A percentile compares a stretch with the other conserved stretches of the same genome.
These are phyloP conservation scores for Liolophura sinensis DNA, from an alignment of 1,140 invertebrate genomes.

Conservation along the genomic window DNA sequence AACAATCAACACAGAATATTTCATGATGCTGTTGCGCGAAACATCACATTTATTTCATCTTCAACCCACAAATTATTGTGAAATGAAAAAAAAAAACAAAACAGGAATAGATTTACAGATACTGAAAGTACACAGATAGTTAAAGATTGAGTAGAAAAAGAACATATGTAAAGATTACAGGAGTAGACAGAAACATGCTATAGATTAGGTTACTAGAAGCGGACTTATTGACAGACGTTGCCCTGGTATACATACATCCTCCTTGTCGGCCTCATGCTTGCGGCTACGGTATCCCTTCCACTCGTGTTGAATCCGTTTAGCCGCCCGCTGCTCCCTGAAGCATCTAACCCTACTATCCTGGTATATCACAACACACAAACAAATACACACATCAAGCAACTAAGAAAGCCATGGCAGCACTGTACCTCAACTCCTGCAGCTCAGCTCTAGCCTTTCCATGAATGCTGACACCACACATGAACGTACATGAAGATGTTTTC, in stretches of 20 bases:
- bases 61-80: neutral
- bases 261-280: constrained; percentile 30
- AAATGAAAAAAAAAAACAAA: constrained; percentile 5
- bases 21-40: neutral
- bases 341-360: constrained; percentile 21
- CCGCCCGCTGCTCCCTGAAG: constrained; percentile 44
- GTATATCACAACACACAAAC: neutral
- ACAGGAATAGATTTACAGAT: neutral
- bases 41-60: constrained; percentile 1
- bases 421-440: too few relatives aligned
- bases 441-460: too few relatives aligned
- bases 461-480: too few relatives aligned
- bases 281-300: constrained; percentile 36
- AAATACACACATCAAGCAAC: neutral
- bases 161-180: too few relatives aligned
- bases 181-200: neutral
- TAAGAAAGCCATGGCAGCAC: neutral
- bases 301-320: constrained; percentile 44
- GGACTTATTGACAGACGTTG: neutral
- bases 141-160: neutral
- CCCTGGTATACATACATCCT: constrained; percentile 30
- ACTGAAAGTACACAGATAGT: neutral
- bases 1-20: neutral
- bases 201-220: neutral
- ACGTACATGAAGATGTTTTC: too few relatives aligned